Evolutionary conservation across 2,797 vertebrate species (phyloP), one percentile per base, ranked within the genome.

Genomic region (Enoplosus armatus): DNA sequence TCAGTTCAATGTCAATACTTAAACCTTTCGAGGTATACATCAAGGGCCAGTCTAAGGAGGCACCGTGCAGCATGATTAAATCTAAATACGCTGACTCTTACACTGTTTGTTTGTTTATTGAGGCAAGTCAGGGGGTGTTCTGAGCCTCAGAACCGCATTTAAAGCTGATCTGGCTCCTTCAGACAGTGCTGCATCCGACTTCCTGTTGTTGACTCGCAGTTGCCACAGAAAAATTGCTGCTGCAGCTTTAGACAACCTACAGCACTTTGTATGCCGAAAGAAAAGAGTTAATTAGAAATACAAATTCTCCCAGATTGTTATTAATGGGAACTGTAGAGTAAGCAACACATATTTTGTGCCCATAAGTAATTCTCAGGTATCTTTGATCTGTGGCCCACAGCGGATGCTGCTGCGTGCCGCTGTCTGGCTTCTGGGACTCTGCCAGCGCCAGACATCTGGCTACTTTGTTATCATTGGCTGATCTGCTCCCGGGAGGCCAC

Each of bases 401-500:
- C 80, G 97, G 96, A 95, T 97, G 96, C 95, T 95, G 92, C 95
- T 94, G 97, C 95, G 95, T 97, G 95, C 96, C 90, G 94, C 96
- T 96, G 96, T 94, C 96, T 94, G 96, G 97, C 98, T 97, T 96
- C 96, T 97, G 98, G 97, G 98, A 98, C 94, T 92, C 93, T 95
- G 95, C 96, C 96, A 97, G 96, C 97, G 93, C 96, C 95, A 98
- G 98, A 99, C 98, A 99, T 99, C 98, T 99, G 98, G 98, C 97
- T 98, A 99, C 98, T 99, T 98, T 98, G 98, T 98, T 99, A 97
- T 98, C 97, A 98, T 97, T 98, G 98, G 97, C 96, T 99, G 98
- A 98, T 98, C 97, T 93, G 94, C 86, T 98, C 98, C 97, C 98
- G 69, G 83, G 97, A 97, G 98, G 95, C 95, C 95, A 96, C 95